Conservation (phyloP, 2,888 invertebrate species). For the Morinoia aosen region DNA sequence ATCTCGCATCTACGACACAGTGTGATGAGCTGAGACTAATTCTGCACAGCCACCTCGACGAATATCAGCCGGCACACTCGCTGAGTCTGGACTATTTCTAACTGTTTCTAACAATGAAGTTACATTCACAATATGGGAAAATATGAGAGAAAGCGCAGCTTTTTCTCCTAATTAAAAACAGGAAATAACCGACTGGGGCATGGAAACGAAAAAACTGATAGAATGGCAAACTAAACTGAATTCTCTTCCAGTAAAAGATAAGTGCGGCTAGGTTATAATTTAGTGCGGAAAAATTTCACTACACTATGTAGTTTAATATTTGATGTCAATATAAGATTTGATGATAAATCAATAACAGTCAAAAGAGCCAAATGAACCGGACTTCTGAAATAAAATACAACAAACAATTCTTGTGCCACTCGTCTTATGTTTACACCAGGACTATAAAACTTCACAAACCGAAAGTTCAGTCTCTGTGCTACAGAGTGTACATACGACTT, state of each 20-base stretch:
- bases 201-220: not conserved
- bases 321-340: not conserved
- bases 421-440: not conserved
- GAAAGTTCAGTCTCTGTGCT: not conserved
- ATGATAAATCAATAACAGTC: not conserved
- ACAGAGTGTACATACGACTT: not conserved
- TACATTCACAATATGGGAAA: not conserved
- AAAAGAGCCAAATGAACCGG: not conserved
- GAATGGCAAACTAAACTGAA: not conserved
- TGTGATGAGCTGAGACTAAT: not conserved
- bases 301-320: not conserved
- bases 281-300: not conserved
- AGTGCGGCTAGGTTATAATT: not conserved
- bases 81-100: not conserved
- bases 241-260: not conserved
- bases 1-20: not conserved
- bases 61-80: not conserved
- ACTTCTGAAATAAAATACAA: not conserved
- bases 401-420: not conserved
- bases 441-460: not conserved
- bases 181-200: not conserved
- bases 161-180: not conserved
- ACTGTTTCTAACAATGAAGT: not conserved
- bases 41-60: not conserved
- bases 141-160: not conserved